These are phyloP conservation scores for Hydrozoanthus gracilis DNA, from an alignment of 92 coral and sea anemone species.

Conservation along the genomic window DNA sequence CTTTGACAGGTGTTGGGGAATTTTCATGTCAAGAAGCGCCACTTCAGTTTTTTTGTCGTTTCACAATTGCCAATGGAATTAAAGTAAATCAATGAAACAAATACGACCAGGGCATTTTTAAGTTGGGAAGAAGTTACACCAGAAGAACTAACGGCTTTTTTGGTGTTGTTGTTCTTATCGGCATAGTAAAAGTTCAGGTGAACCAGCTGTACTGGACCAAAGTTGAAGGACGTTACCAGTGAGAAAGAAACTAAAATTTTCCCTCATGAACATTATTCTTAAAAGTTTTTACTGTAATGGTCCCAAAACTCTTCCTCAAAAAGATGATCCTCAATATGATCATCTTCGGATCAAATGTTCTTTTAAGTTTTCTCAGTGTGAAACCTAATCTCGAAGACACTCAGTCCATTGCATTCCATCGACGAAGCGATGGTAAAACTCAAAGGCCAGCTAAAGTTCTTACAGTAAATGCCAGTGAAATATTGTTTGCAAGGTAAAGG, in stretches of 20 bases:
- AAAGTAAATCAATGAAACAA: too few species aligned
- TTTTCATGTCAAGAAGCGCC: too few species aligned
- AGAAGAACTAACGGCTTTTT: conserved; percentile 41
- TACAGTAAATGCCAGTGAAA: conserved; percentile 18
- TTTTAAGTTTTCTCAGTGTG: too few species aligned
- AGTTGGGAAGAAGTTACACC: conserved; percentile 28
- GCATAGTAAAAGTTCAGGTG: conserved; percentile 35
- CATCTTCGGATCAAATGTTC: too few species aligned
- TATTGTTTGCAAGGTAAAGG: too few species aligned
- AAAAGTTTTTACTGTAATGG: not conserved
- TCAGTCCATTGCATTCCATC: not conserved
- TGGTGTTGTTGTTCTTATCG: conserved; percentile 43
- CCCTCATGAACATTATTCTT: not conserved
- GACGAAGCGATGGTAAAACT: not conserved
- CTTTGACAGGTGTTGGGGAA: too few species aligned
- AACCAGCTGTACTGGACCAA: conserved; percentile 25
- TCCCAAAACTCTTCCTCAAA: not conserved
- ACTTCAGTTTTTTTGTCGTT: too few species aligned
- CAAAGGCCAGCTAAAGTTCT: conserved; percentile 2
- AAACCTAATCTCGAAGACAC: conserved; percentile 6
- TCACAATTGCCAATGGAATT: too few species aligned
- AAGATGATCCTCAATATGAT: conserved; percentile 7
- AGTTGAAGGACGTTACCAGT: conserved; percentile 2
- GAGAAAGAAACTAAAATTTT: conserved; percentile 8
- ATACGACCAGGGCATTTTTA: not conserved